Percentiles rank a stretch among this genome's conserved stretches.
These are phyloP conservation scores for Xylophagus ater DNA, from an alignment of 2,888 invertebrate genomes.

Conservation along the genomic window DNA sequence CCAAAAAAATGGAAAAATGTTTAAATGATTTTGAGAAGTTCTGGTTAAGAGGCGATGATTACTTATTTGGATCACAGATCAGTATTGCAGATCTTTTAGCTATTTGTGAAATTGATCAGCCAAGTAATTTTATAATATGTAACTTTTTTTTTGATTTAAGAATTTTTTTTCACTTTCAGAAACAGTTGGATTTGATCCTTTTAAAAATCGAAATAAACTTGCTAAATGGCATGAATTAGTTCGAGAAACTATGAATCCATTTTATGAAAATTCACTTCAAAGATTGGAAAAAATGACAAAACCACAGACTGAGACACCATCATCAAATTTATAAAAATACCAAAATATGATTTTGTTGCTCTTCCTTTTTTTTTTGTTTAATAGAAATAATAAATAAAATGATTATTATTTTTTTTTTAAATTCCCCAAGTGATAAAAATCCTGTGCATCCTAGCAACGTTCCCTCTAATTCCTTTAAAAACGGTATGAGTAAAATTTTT, in stretches of 20 bases:
- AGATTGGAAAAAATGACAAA: constrained; percentile 28
- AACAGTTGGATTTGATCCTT: constrained; percentile 54
- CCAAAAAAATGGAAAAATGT: constrained; percentile 43
- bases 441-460: too few species aligned
- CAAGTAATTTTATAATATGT: constrained; percentile 42
- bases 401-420: too few species aligned
- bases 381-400: too few species aligned
- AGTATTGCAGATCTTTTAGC: constrained; percentile 65
- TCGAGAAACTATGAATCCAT: constrained; percentile 46
- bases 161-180: constrained; percentile 38
- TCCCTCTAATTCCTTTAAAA: too few species aligned
- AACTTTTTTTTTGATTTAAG: neutral
- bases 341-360: too few species aligned
- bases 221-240: constrained; percentile 55
- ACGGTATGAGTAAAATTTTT: too few species aligned
- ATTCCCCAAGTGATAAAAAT: too few species aligned
- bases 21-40: constrained; percentile 47
- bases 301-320: too few species aligned
- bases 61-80: constrained; percentile 49
- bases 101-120: constrained; percentile 66
- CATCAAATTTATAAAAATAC: too few species aligned
- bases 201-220: constrained; percentile 46
- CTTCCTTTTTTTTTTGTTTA: too few species aligned
- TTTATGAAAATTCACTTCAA: constrained; percentile 49
- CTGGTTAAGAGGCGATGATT: constrained; percentile 40